Percentiles rank a stretch among this genome's conserved stretches.
These are phyloP conservation scores for Poecilus cupreus DNA, from an alignment of 2,888 invertebrate genomes.

Conservation along the genomic window DNA sequence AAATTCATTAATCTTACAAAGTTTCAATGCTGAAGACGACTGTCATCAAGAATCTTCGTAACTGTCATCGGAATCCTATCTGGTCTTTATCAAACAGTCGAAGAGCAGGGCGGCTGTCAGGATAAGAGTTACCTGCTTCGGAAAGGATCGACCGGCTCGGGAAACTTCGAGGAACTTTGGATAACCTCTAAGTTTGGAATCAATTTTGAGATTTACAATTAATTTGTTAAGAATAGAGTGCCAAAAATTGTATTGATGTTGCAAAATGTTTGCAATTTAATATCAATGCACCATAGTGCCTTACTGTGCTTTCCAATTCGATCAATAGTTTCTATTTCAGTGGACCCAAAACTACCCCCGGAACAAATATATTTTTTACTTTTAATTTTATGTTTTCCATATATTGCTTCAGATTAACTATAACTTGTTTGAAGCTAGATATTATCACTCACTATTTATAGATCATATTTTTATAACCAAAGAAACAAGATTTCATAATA, in stretches of 20 bases:
- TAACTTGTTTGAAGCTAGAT: no score
- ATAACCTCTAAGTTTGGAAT: background rate
- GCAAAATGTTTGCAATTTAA: no score
- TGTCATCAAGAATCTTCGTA: constrained; percentile 40
- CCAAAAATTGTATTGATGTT: background rate
- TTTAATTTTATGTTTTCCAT: background rate
- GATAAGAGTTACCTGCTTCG: background rate
- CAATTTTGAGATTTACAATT: background rate
- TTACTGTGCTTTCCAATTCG: constrained; percentile 17
- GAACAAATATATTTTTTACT: background rate
- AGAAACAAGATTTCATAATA: no score
- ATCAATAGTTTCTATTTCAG: constrained; percentile 51
- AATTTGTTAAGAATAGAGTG: background rate
- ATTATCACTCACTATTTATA: no score
- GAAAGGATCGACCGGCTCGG: background rate
- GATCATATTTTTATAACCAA: no score
- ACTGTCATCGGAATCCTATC: constrained; percentile 52
- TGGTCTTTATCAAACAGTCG: constrained; percentile 25
- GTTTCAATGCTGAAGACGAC: constrained; percentile 33
- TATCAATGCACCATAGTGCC: constrained; percentile 47
- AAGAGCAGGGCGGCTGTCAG: background rate
- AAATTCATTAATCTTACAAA: constrained; percentile 52
- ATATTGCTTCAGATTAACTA: no score
- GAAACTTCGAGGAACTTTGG: background rate
- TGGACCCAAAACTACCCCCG: background rate